phyloP scores from a whole-genome alignment of 2,797 vertebrate species.

The Manis pentadactyla region DNA sequence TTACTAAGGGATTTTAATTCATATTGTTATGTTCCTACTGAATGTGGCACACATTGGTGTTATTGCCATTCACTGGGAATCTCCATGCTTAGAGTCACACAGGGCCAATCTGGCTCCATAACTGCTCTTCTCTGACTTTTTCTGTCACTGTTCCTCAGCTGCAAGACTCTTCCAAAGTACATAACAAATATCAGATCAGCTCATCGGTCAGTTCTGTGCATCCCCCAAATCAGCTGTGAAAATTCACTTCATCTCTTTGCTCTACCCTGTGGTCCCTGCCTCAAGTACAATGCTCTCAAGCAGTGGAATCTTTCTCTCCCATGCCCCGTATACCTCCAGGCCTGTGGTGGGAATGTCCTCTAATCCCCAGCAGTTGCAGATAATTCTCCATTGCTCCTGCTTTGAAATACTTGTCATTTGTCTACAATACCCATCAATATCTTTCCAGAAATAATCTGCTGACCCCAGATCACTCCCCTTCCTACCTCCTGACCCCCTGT shows the following conservation, averaged over 20 bases:
- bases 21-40: background rate
- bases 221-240: background rate
- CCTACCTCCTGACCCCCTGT: background rate
- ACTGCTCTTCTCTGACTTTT: background rate
- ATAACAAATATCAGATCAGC: background rate
- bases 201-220: background rate
- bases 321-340: background rate
- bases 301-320: background rate
- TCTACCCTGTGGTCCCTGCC: background rate
- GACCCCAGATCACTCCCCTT: background rate
- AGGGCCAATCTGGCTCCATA: background rate
- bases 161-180: background rate
- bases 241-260: background rate
- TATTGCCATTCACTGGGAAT: background rate
- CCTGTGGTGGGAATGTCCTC: background rate
- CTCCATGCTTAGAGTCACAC: background rate
- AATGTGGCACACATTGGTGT: background rate
- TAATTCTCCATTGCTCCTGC: background rate
- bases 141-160: background rate
- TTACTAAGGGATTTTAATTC: background rate
- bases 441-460: background rate
- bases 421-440: background rate
- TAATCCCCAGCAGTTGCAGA: background rate
- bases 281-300: background rate
- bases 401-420: background rate